phyloP scores from a whole-genome alignment of 2,113 vertebrate genomes.

The Mustela lutreola region DNA sequence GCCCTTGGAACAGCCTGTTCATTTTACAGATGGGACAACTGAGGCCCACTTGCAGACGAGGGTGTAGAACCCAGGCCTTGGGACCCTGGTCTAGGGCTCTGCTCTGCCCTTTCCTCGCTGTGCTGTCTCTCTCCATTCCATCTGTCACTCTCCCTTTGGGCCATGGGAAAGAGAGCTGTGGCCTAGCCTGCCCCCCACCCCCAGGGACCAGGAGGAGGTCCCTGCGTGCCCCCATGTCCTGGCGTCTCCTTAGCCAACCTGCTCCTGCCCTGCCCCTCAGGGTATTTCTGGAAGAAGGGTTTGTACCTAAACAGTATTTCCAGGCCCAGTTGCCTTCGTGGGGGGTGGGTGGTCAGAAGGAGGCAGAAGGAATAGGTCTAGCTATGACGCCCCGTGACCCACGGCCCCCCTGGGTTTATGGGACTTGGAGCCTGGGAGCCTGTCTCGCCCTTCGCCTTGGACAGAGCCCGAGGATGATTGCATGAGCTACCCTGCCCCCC shows the following conservation, averaged over 20 bases:
- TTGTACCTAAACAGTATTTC: slow-evolving; percentile 67
- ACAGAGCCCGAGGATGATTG: background rate
- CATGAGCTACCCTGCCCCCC: accelerated
- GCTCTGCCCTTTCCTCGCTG: background rate
- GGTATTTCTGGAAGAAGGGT: slow-evolving; percentile 1
- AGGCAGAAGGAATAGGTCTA: background rate
- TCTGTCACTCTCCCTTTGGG: background rate
- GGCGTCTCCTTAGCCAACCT: background rate
- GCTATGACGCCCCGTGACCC: background rate
- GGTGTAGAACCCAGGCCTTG: background rate
- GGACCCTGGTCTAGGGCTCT: background rate
- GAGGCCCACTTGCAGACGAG: background rate
- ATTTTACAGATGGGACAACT: background rate
- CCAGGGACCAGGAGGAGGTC: background rate
- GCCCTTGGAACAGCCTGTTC: background rate
- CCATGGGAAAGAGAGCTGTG: background rate
- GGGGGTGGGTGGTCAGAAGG: background rate
- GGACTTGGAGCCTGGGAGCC: background rate
- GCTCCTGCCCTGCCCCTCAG: background rate
- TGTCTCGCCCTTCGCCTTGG: background rate
- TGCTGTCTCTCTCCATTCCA: background rate
- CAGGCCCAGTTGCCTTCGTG: slow-evolving; percentile 43
- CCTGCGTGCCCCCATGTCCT: background rate
- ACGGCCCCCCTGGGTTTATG: background rate
- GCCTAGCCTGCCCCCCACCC: background rate